A percentile compares a stretch with the other conserved stretches of the same genome.
Evolutionary conservation across 2,113 vertebrate species (phyloP).

Genomic region (Cygnus atratus): DNA sequence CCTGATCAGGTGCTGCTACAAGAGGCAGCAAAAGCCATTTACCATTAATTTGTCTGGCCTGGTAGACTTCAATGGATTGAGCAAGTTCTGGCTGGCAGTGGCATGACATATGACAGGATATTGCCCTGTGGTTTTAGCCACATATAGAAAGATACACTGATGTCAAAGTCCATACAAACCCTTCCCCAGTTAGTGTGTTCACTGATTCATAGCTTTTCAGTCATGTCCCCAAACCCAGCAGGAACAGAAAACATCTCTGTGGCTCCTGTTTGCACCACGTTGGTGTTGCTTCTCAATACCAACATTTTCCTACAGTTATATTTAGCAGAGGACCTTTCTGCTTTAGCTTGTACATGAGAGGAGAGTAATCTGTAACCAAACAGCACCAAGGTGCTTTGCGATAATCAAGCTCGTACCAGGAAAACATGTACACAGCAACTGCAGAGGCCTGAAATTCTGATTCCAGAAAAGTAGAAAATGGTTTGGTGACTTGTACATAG

Average conservation of each 20-base stretch:
- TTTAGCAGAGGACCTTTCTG: background rate
- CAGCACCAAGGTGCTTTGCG: background rate
- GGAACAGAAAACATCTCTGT: background rate
- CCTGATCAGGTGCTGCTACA: background rate
- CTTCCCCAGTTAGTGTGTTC: background rate
- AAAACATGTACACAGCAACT: background rate
- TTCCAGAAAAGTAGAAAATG: background rate
- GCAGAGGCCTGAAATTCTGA: background rate
- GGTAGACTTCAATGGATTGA: background rate
- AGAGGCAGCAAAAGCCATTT: background rate
- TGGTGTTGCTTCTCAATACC: background rate
- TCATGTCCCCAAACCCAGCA: background rate
- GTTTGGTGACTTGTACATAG: background rate
- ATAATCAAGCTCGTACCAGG: background rate
- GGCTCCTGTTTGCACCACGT: background rate
- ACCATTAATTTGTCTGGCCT: background rate
- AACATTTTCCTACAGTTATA: background rate
- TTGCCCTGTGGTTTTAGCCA: background rate
- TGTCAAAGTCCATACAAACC: no score
- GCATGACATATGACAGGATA: background rate
- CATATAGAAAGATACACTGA: background rate
- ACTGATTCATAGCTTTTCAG: background rate
- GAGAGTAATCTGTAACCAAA: background rate
- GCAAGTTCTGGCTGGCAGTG: background rate
- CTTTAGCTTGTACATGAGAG: background rate